Conservation (phyloP, 2,113 vertebrate species). For the Phalacrocorax brasilianus region DNA sequence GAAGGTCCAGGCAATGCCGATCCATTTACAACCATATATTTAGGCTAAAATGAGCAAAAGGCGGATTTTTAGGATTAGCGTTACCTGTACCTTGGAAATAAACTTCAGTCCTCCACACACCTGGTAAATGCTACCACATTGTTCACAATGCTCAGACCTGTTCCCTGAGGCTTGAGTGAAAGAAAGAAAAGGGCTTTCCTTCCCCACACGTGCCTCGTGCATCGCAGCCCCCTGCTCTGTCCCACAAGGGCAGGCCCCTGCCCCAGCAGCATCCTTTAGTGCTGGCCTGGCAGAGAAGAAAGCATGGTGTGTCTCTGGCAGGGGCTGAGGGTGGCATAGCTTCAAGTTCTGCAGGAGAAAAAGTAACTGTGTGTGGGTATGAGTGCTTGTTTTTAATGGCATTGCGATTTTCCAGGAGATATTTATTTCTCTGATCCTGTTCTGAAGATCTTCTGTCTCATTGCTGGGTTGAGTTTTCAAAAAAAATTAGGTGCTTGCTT, state of each 20-base stretch:
- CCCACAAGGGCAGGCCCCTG: background rate
- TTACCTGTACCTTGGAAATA: background rate
- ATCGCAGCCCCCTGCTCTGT: accelerated
- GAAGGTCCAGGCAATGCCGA: background rate
- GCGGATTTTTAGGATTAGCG: background rate
- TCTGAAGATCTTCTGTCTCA: background rate
- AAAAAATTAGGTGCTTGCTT: background rate
- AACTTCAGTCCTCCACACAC: background rate
- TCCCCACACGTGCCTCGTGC: accelerated
- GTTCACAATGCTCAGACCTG: background rate
- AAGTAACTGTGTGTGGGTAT: background rate
- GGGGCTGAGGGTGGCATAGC: background rate
- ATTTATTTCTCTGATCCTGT: background rate
- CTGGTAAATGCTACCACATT: background rate
- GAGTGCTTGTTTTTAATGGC: background rate
- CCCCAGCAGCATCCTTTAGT: background rate
- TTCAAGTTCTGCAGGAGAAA: background rate
- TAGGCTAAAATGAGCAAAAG: background rate
- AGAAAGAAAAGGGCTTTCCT: background rate
- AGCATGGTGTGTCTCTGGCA: background rate
- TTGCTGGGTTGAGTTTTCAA: background rate
- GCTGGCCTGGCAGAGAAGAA: background rate
- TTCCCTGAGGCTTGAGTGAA: background rate
- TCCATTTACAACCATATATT: background rate
- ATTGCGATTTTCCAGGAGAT: background rate